phyloP scores from a whole-genome alignment of 2,797 vertebrate species.

The Lepus townsendii region DNA sequence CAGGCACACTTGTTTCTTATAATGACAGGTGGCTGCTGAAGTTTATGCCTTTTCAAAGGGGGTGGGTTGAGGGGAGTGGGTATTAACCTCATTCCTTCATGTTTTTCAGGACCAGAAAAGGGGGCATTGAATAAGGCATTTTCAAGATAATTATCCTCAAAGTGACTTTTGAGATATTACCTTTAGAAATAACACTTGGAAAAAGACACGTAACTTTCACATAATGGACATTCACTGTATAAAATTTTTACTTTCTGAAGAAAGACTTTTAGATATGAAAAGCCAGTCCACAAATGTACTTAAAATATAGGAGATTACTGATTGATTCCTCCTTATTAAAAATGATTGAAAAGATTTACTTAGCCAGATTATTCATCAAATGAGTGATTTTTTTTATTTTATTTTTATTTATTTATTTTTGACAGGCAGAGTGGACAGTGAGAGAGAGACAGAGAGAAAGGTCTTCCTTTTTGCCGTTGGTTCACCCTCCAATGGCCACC shows the following conservation, averaged over 20 bases:
- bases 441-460: too few species aligned
- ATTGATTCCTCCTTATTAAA: conserved; percentile 49
- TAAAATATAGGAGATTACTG: conserved; percentile 8
- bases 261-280: conserved; percentile 71
- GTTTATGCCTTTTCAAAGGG: conserved; percentile 55
- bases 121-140: conserved; percentile 66
- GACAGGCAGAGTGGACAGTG: too few species aligned
- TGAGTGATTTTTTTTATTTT: neutral
- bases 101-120: conserved; percentile 71
- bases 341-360: neutral
- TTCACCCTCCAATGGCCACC: too few species aligned
- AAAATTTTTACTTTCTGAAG: conserved; percentile 68
- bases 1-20: conserved; percentile 56
- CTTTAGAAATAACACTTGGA: conserved; percentile 72
- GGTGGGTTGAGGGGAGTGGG: neutral
- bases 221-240: conserved; percentile 67
- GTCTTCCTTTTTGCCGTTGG: too few species aligned
- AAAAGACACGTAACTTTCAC: conserved; percentile 69
- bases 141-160: conserved; percentile 80
- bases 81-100: conserved; percentile 70
- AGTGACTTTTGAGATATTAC: conserved; percentile 75
- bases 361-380: neutral
- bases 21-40: conserved; percentile 71
- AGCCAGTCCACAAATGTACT: conserved; percentile 46
- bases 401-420: too few species aligned